phyloP scores from a whole-genome alignment of 2,888 invertebrate species.

The Yponomeuta sedellus region DNA sequence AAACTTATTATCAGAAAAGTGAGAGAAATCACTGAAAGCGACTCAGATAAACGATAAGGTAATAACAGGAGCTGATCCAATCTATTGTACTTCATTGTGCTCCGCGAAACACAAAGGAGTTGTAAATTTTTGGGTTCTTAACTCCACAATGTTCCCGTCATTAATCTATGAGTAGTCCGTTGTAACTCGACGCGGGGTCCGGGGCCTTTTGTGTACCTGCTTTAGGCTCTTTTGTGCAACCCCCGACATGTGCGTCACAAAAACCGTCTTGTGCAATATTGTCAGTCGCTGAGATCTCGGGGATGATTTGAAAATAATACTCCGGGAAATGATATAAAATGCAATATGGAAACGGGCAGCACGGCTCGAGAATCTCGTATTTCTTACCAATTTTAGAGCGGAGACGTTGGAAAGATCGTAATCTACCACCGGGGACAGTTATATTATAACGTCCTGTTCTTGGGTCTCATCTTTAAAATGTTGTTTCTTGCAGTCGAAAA shows the following conservation, averaged over 20 bases:
- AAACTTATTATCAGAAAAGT: constrained; percentile 65
- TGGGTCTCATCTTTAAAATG: constrained; percentile 19
- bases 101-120: constrained; percentile 61
- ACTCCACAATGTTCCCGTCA: constrained; percentile 71
- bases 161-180: constrained; percentile 66
- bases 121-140: constrained; percentile 75
- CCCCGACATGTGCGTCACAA: constrained; percentile 70
- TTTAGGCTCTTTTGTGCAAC: constrained; percentile 51
- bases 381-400: constrained; percentile 34
- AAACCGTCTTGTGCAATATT: constrained; percentile 69
- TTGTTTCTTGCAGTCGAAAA: constrained; percentile 25
- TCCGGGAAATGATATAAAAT: constrained; percentile 41
- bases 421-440: constrained; percentile 31
- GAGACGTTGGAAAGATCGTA: constrained; percentile 31
- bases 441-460: constrained; percentile 13
- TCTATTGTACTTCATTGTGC: constrained; percentile 67
- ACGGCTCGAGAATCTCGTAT: constrained; percentile 29
- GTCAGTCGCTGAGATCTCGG: constrained; percentile 49
- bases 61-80: constrained; percentile 72
- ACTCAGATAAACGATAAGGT: constrained; percentile 66
- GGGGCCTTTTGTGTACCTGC: constrained; percentile 67
- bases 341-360: constrained; percentile 35
- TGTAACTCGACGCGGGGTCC: constrained; percentile 68
- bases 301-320: constrained; percentile 64
- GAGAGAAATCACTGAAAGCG: constrained; percentile 56